Evolutionary conservation across 2,113 vertebrate species (phyloP), one percentile per base, ranked within the genome.

Genomic region (Atrichornis clamosus): DNA sequence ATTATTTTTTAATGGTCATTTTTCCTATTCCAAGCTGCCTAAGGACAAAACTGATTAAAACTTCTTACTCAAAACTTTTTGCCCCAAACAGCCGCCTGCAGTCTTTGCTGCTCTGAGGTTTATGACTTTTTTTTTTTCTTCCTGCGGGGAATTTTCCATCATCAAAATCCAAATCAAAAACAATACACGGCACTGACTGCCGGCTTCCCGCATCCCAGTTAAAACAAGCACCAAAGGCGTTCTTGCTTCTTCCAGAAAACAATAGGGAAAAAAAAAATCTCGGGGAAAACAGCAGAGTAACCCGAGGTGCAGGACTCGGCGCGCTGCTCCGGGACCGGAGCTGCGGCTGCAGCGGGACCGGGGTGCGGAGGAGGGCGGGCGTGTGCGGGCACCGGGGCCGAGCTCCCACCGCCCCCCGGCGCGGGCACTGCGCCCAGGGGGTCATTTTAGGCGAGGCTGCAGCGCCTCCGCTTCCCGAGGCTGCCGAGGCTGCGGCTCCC

Each of bases 291-390:
- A 49, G 19, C 5, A 13, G 22, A 42, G 44, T 5, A 23, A 24
- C 16, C 46, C 2, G 16, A 5, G 0, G 32, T 1, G 44, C 10
- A 3, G 23, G n/a, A 20, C 68, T 26, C 78, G 37, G 37, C 32
- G 15, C 50, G 28, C 37, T 9, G n/a, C 58, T 49, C 0, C 0
- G 42, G 42, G 23, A 35, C 15, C 7, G 18, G 7, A 30, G 52
- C 58, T 23, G 13, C 9, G 26, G 16, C 44, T 46, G 44, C 44
- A 15, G 44, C 47, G 47, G 47, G 47, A 15, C 52, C 53, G 37
- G 37, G 33, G 15, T 3, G 64, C 2, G 55, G n/a, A 26, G 9
- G 9, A 26, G 46, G 15, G 33, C 26, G 49, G n/a, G n/a, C 6
- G 33, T 23, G 55, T 7, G 22, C 76, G 44, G 30, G 17, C 39